Percentiles rank a stretch among this genome's conserved stretches.
Conservation (phyloP, 1,140 invertebrate species). For the Magallana ariakensis region DNA sequence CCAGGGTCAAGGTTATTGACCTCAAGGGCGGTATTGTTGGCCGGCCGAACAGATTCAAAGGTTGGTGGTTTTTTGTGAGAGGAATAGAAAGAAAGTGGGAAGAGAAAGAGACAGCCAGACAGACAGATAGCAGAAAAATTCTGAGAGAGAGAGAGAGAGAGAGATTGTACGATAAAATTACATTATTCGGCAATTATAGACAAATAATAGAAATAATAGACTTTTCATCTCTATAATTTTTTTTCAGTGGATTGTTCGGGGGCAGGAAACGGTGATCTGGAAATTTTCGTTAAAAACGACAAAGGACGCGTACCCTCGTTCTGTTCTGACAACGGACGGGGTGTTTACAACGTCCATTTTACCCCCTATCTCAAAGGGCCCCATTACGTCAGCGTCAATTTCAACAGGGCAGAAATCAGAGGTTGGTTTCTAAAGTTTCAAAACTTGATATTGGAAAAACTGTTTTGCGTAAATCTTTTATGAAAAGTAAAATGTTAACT, state of each 20-base stretch:
- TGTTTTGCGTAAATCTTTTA: too few species aligned
- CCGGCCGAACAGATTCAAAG: conserved; percentile 66
- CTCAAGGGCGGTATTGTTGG: conserved; percentile 66
- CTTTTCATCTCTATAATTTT: background rate
- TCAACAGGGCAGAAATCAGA: conserved; percentile 96
- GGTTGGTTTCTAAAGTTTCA: conserved; percentile 80
- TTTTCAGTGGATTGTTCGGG: conserved; percentile 72
- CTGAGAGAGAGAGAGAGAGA: too few species aligned
- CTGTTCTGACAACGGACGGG: conserved; percentile 85
- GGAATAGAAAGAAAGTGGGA: too few species aligned
- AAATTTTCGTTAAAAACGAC: conserved; percentile 89
- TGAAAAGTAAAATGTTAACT: too few species aligned
- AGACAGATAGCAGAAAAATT: too few species aligned
- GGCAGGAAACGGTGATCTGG: conserved; percentile 74
- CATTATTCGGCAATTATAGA: too few species aligned
- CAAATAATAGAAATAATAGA: too few species aligned
- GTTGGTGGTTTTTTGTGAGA: conserved; percentile 47
- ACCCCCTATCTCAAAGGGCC: conserved; percentile 93
- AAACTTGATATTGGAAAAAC: too few species aligned
- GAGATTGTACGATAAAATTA: too few species aligned
- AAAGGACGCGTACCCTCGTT: conserved; percentile 88
- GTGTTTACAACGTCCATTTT: conserved; percentile 93
- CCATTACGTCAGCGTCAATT: conserved; percentile 95
- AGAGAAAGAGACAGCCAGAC: too few species aligned
- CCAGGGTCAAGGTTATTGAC: conserved; percentile 69